Conservation (phyloP, 2,113 vertebrate species). For the Percopsis transmontana region DNA sequence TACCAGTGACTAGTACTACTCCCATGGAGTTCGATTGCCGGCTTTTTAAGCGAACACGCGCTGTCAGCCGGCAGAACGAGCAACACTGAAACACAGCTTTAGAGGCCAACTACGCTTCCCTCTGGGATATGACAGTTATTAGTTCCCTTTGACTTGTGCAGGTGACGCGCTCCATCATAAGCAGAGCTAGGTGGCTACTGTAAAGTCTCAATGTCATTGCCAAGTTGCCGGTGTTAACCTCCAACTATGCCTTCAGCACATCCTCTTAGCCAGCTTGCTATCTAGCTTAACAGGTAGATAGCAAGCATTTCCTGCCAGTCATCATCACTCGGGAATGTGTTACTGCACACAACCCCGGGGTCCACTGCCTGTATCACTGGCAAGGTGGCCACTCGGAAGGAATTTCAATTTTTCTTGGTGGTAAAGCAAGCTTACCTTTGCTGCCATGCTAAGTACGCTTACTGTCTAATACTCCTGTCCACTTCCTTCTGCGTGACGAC, state of each 20-base stretch:
- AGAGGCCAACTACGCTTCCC: no score
- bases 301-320: constrained; percentile 17
- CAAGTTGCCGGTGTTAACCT: constrained; percentile 39
- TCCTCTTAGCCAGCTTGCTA: constrained; percentile 60
- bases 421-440: constrained; percentile 74
- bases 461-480: constrained; percentile 33
- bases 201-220: constrained; percentile 57
- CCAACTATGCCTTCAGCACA: constrained; percentile 17
- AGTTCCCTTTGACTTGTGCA: background rate
- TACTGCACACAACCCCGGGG: background rate
- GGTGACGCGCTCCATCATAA: background rate
- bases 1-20: constrained; percentile 12
- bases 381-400: background rate
- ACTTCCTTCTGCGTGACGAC: constrained; percentile 63
- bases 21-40: background rate
- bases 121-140: no score
- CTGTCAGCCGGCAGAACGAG: background rate
- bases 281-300: no score
- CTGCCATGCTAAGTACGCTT: constrained; percentile 76
- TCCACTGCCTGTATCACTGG: constrained; percentile 4
- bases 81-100: background rate
- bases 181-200: constrained; percentile 21
- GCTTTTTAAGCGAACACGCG: background rate
- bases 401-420: background rate
- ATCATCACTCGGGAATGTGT: background rate